These are phyloP conservation scores for Pocillopora damicornis DNA, from an alignment of 64 coral and sea anemone species.

Conservation along the genomic window DNA sequence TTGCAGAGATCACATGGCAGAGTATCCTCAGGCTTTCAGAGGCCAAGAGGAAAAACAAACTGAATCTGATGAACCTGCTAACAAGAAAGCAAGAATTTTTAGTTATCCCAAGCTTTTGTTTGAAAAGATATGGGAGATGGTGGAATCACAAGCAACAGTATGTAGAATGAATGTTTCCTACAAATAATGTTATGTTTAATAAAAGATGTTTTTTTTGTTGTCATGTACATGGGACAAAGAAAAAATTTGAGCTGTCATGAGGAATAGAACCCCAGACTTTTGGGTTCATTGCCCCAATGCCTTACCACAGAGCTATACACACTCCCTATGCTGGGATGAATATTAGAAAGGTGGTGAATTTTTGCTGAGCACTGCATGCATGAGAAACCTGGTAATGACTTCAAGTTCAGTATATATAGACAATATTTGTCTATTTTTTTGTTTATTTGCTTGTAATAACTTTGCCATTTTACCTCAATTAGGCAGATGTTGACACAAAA, in stretches of 20 bases:
- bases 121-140: conserved; percentile 31
- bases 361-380: too few relatives aligned
- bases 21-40: conserved; percentile 31
- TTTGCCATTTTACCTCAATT: not conserved
- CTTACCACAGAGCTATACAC: too few relatives aligned
- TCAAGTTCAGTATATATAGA: not conserved
- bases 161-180: not conserved
- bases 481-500: not conserved
- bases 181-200: too few relatives aligned
- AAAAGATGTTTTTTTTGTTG: too few relatives aligned
- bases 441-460: not conserved
- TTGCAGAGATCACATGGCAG: conserved; percentile 47
- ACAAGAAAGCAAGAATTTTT: conserved; percentile 25
- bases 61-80: conserved; percentile 9
- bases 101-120: conserved; percentile 51
- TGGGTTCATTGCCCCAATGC: too few relatives aligned
- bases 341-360: too few relatives aligned
- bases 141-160: not conserved
- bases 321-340: too few relatives aligned
- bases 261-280: too few relatives aligned
- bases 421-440: not conserved
- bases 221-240: too few relatives aligned
- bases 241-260: too few relatives aligned
- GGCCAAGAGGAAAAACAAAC: not conserved
- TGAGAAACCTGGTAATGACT: too few relatives aligned